Percentiles rank a stretch among this genome's conserved stretches.
phyloP scores from a whole-genome alignment of 2,113 vertebrate genomes.

The Hyperopisus bebe region DNA sequence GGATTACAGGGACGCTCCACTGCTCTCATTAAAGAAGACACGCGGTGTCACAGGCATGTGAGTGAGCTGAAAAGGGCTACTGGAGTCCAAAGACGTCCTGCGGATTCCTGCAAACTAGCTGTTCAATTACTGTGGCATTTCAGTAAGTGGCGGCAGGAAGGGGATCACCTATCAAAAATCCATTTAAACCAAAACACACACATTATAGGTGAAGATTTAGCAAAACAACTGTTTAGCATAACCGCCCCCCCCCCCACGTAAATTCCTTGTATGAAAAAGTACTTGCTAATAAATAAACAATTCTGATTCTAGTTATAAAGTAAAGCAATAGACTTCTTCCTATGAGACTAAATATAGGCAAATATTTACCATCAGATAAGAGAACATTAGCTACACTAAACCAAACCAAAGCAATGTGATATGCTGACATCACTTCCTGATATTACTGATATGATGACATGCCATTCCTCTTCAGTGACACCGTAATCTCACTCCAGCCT shows the following conservation, averaged over 20 bases:
- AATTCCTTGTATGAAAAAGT: background rate
- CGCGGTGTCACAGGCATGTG: background rate
- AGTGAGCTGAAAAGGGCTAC: background rate
- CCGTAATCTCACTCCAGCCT: background rate
- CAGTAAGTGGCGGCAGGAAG: background rate
- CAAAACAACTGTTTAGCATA: background rate
- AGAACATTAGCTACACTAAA: background rate
- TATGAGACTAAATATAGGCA: background rate
- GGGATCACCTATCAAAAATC: background rate
- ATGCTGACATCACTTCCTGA: background rate
- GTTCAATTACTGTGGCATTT: background rate
- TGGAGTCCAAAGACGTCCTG: background rate
- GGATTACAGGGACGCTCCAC: background rate
- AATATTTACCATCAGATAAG: background rate
- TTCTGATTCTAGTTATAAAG: background rate
- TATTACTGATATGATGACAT: background rate
- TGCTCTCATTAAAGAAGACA: background rate
- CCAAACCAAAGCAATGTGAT: background rate
- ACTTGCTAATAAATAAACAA: background rate
- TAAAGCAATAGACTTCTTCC: background rate
- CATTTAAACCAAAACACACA: slow-evolving; percentile 3
- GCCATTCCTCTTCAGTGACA: background rate
- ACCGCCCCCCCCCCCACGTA: background rate
- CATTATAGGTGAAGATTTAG: background rate
- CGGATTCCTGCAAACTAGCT: background rate